Evolutionary conservation across 2,797 vertebrate genomes (phyloP), one percentile per base, ranked within the genome.

Genomic region (Sardinella longiceps): DNA sequence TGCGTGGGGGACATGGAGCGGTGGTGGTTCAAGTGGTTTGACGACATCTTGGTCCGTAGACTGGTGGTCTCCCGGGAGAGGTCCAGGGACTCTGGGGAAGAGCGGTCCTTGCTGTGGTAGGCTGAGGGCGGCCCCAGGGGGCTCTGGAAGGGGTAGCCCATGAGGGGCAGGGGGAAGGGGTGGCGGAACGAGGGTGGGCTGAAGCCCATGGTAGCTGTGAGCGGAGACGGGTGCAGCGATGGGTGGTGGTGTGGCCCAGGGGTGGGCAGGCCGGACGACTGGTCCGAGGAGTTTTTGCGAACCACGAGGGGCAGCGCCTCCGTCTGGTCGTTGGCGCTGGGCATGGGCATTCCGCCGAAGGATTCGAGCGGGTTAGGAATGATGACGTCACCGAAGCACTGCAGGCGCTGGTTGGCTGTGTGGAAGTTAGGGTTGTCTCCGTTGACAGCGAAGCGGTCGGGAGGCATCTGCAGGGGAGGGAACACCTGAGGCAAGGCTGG

Each of bases 41-140:
- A 97, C 0, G 97, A 97, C 98, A 99, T 99, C 96, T 99, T 99
- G 97, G 97, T 99, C 95, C 98, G 96, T 95, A 99, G 96, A 93
- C 97, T 98, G 87, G 97, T 95, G 6, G 96, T 97, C 92, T 99
- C 98, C 93, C 97, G 95, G 87, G 96, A 96, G 91, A 99, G 94
- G 96, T 99, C 98, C 85, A 99, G 95, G 86, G 97, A 98, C 86
- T 99, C 97, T 0, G 98, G 98, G 82, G 98, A 99, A 90, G 96
- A 94, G 45, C 96, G 94, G 46, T 98, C 98, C 91, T 99, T 99
- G 80, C 96, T 96, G 1, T 96, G 95, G 91, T 97, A 98, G 91
- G 94, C 96, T 0, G 96, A 95, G 0, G 98, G 97, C 39, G 96
- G 94, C 1, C 96, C 97, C 93, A 99, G 88, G 0, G 96, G 96